Percentiles rank a stretch among this genome's conserved stretches.
phyloP scores from a whole-genome alignment of 1,140 invertebrate species.

The Hesperophylax magnus region DNA sequence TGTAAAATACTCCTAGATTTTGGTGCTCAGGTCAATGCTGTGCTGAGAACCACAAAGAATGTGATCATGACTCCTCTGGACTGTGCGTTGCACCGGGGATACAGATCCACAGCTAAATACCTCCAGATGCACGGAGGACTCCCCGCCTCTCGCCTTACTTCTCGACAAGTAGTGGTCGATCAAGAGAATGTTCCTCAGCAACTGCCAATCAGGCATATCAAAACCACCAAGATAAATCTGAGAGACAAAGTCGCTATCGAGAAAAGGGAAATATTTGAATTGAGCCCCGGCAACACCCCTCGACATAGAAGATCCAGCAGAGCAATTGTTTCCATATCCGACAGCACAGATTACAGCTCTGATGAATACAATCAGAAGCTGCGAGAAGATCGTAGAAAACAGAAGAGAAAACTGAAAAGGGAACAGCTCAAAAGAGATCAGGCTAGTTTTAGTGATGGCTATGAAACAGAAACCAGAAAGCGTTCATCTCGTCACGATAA shows the following conservation, averaged over 20 bases:
- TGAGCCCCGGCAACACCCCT: constrained; percentile 56
- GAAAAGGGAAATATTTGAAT: constrained; percentile 68
- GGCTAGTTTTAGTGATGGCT: constrained; percentile 70
- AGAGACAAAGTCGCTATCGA: constrained; percentile 68
- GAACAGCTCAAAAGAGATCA: constrained; percentile 61
- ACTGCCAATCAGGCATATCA: constrained; percentile 67
- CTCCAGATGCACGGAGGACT: constrained; percentile 92
- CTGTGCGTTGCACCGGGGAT: constrained; percentile 87
- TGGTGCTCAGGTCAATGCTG: constrained; percentile 85
- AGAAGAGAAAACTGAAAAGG: constrained; percentile 60
- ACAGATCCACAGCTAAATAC: constrained; percentile 92
- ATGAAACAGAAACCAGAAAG: constrained; percentile 62
- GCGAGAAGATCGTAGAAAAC: constrained; percentile 44
- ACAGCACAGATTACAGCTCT: constrained; percentile 51
- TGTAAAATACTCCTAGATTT: constrained; percentile 90
- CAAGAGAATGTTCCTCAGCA: constrained; percentile 63
- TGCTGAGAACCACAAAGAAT: constrained; percentile 87
- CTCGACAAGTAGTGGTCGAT: constrained; percentile 67
- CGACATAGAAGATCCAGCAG: constrained; percentile 44
- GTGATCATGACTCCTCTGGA: constrained; percentile 90
- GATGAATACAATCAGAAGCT: constrained; percentile 52
- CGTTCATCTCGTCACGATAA: constrained; percentile 59
- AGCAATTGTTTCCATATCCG: constrained; percentile 40
- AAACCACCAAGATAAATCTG: constrained; percentile 70
- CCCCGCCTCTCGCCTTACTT: constrained; percentile 78